Evolutionary conservation across 2,113 vertebrate species (phyloP), one percentile per base, ranked within the genome.

Genomic region (Centropus bengalensis): DNA sequence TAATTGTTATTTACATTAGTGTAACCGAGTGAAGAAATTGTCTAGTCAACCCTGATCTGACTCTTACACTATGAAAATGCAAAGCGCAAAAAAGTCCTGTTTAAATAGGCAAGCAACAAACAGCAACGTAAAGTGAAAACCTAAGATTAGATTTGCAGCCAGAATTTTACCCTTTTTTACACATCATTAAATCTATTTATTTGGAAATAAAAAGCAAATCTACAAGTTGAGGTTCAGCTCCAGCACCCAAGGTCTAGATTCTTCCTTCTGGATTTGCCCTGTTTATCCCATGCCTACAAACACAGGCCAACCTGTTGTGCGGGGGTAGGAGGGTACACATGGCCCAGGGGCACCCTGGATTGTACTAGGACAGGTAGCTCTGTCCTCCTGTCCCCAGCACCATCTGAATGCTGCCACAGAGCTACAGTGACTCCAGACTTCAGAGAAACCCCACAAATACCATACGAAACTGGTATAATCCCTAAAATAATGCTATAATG

Each of bases 241-340:
- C 19, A 28, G 56, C 52, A 56, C 17, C 36, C 24, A 60, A 33
- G 12, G 47, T 6, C 4, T 36, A 56, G 21, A 36, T 21, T 47
- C 21, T 40, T 77, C 21, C 17, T 52, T 33, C 21, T 1, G 0
- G 8, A 9, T 69, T n/a, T 54, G 7, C 14, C 28, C 10, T 19
- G 14, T 4, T 22, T 38, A 22, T 26, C 8, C 27, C 1, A 0
- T 27, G 33, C 54, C 82, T 76, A 81, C 11, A 23, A 49, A 45
- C 28, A 58, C 1, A 1, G 28, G 28, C 18, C 42, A 86, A 12
- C 26, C 22, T 38, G 47, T 12, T 2, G 2, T 14, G 60, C 6
- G 1, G 0, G 21, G 24, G 13, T 45, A 42, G 45, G 11, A 47
- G 22, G 22, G 33, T 7, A 12, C 1, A 0, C 0, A 0, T 54